These are phyloP conservation scores for Phania funesta DNA, from an alignment of 2,888 invertebrate genomes.

Conservation along the genomic window DNA sequence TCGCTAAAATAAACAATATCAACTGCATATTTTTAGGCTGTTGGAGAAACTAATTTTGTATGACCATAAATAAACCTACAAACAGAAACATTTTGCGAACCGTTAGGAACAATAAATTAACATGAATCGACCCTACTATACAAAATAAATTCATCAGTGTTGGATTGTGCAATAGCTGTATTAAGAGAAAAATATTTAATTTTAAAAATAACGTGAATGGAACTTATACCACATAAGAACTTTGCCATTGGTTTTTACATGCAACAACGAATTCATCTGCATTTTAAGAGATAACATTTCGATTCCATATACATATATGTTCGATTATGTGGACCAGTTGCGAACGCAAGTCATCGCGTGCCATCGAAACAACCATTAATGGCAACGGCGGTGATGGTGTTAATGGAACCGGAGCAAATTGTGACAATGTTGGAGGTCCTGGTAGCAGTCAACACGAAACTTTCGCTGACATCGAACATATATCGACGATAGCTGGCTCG, in stretches of 20 bases:
- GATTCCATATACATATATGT: constrained; percentile 27
- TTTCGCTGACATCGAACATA: constrained; percentile 84
- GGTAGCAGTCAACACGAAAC: constrained; percentile 82
- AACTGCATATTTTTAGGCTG: constrained; percentile 69
- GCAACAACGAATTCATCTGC: constrained; percentile 9
- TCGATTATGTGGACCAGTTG: constrained; percentile 70
- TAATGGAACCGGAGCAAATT: neutral
- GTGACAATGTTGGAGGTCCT: constrained; percentile 60
- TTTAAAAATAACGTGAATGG: constrained; percentile 51
- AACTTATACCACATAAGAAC: constrained; percentile 2
- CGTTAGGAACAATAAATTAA: too few relatives aligned
- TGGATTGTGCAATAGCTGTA: neutral
- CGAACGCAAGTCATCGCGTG: constrained; percentile 77
- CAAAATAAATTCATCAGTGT: too few relatives aligned
- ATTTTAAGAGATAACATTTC: constrained; percentile 67
- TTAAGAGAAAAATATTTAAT: constrained; percentile 11
- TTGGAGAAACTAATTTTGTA: too few relatives aligned
- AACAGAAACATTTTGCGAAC: too few relatives aligned
- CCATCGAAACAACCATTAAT: constrained; percentile 75
- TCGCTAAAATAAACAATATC: neutral
- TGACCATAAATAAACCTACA: too few relatives aligned
- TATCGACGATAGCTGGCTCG: constrained; percentile 88
- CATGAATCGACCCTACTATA: too few relatives aligned
- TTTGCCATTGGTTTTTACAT: constrained; percentile 2
- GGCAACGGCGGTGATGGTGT: constrained; percentile 14